Percentiles rank a stretch among this genome's conserved stretches.
phyloP scores from a whole-genome alignment of 2,797 vertebrate species.

The Trachurus trachurus region DNA sequence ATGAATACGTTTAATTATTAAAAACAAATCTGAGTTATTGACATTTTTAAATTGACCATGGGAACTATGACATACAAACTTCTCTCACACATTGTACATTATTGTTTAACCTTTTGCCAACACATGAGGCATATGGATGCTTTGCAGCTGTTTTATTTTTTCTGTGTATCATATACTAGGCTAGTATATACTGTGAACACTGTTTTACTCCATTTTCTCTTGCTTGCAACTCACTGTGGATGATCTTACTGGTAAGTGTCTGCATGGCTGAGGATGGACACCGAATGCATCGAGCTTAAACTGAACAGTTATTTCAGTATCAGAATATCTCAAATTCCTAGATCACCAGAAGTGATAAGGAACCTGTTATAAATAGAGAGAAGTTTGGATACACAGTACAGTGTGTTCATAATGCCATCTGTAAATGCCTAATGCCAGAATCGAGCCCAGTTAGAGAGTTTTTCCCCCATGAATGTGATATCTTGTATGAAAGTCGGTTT shows the following conservation, averaged over 20 bases:
- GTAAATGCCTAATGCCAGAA: background rate
- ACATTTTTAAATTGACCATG: background rate
- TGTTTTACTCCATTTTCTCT: constrained; percentile 79
- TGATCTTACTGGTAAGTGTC: constrained; percentile 91
- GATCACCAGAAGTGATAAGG: background rate
- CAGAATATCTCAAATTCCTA: background rate
- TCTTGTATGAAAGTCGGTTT: constrained; percentile 12
- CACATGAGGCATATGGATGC: background rate
- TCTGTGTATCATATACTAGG: constrained; percentile 5
- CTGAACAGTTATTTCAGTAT: background rate
- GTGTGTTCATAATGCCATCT: constrained; percentile 1
- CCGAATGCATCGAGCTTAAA: constrained; percentile 2
- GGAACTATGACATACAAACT: constrained; percentile 19
- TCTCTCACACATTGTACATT: constrained; percentile 1
- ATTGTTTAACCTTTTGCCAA: background rate
- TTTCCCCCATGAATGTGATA: background rate
- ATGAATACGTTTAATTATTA: background rate
- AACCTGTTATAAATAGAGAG: background rate
- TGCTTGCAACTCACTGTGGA: constrained; percentile 88
- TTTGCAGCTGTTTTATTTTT: constrained; percentile 4
- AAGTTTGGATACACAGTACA: background rate
- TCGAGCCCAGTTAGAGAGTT: background rate
- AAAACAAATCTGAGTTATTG: background rate
- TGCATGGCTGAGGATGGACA: constrained; percentile 54
- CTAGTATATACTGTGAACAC: constrained; percentile 36